Conservation (phyloP, 2,797 vertebrate species). For the Argentina silus region DNA sequence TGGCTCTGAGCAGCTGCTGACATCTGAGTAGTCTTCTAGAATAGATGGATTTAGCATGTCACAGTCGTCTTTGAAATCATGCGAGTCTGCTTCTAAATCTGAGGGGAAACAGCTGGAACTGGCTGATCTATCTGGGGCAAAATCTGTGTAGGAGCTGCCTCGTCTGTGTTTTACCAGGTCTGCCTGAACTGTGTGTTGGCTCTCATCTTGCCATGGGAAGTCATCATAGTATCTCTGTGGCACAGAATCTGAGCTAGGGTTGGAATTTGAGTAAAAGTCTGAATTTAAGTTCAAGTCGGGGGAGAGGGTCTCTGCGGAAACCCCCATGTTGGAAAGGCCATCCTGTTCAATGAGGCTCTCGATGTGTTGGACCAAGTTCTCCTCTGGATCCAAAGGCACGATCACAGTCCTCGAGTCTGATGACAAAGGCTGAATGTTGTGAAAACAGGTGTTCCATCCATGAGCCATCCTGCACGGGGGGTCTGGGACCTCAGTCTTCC, state of each 20-base stretch:
- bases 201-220: constrained; percentile 59
- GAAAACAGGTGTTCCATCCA: constrained; percentile 71
- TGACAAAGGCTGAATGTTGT: constrained; percentile 55
- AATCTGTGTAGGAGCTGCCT: constrained; percentile 43
- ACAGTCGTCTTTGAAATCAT: constrained; percentile 66
- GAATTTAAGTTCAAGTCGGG: constrained; percentile 58
- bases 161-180: constrained; percentile 51
- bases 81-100: constrained; percentile 54
- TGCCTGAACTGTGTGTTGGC: constrained; percentile 54
- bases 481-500: constrained; percentile 23
- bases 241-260: constrained; percentile 60
- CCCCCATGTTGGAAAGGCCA: constrained; percentile 52
- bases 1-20: constrained; percentile 75
- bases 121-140: constrained; percentile 48
- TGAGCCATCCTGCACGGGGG: constrained; percentile 67
- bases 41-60: constrained; percentile 55
- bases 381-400: constrained; percentile 60
- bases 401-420: constrained; percentile 57
- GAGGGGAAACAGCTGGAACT: constrained; percentile 52
- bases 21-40: constrained; percentile 73
- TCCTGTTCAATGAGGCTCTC: constrained; percentile 66
- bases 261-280: constrained; percentile 51
- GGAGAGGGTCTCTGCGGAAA: constrained; percentile 52
- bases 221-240: constrained; percentile 62
- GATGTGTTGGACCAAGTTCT: constrained; percentile 54